Conservation (phyloP, 2,113 vertebrate genomes). For the Nothobranchius furzeri region DNA sequence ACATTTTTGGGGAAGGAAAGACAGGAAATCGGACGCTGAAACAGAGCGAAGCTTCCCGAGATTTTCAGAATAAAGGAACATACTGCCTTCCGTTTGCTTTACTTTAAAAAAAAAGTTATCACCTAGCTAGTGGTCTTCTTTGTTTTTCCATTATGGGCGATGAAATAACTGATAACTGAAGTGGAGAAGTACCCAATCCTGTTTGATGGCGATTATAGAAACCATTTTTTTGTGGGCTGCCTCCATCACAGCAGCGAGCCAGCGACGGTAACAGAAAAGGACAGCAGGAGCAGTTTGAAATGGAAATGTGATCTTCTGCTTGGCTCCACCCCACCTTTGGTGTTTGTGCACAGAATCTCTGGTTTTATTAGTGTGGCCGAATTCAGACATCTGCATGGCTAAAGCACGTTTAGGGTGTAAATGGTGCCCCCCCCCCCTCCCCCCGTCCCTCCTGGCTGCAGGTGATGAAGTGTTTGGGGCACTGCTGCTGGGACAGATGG, state of each 20-base stretch:
- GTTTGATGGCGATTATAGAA: no score
- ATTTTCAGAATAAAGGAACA: no score
- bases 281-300: constrained; percentile 26
- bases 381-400: constrained; percentile 5
- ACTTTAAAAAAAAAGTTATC: no score
- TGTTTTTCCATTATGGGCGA: no score
- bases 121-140: no score
- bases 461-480: constrained; percentile 50
- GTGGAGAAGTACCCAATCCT: no score
- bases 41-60: no score
- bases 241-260: not conserved
- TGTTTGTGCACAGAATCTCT: constrained; percentile 4
- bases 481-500: constrained; percentile 64
- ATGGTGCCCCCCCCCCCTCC: no score
- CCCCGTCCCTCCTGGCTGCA: constrained; percentile 39
- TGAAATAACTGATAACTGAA: no score
- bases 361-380: constrained; percentile 12
- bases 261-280: not conserved
- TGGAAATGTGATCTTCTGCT: constrained; percentile 32
- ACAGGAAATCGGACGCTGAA: no score
- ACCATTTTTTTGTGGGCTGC: not conserved
- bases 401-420: constrained; percentile 18
- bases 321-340: not conserved
- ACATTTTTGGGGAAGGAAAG: no score
- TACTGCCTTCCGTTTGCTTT: no score